These are phyloP conservation scores for Drosophila lacicola DNA, from an alignment of 2,888 invertebrate genomes.

Conservation along the genomic window DNA sequence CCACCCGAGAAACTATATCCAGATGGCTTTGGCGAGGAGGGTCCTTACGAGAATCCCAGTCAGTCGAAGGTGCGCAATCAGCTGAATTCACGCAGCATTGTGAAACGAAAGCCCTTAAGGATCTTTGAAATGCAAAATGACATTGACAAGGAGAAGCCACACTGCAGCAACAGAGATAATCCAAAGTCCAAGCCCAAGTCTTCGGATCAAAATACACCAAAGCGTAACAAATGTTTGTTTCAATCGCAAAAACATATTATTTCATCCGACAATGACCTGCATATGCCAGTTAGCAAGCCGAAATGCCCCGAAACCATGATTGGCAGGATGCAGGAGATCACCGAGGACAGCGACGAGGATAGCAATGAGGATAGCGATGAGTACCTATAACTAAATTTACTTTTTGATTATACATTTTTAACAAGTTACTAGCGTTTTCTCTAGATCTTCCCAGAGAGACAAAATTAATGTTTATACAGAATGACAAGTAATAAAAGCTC, in stretches of 20 bases:
- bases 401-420: not conserved
- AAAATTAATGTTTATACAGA: not conserved
- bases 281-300: constrained; percentile 27
- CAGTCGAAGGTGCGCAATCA: not conserved
- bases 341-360: constrained; percentile 17
- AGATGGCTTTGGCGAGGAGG: constrained; percentile 59
- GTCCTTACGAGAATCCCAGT: constrained; percentile 27
- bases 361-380: constrained; percentile 31
- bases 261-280: constrained; percentile 5
- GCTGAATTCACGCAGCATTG: not conserved
- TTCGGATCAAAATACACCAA: not conserved
- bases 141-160: constrained; percentile 1
- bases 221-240: constrained; percentile 14
- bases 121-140: constrained; percentile 2
- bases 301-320: constrained; percentile 58
- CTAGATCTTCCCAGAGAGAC: not conserved
- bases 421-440: not conserved
- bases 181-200: not conserved
- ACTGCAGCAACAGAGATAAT: not conserved
- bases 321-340: constrained; percentile 32
- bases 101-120: constrained; percentile 2
- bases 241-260: constrained; percentile 6
- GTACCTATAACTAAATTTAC: constrained; percentile 20
- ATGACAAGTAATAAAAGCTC: too few species aligned
- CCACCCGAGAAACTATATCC: constrained; percentile 51